These are phyloP conservation scores for Brachymystax lenok DNA, from an alignment of 2,797 vertebrate species.

Conservation along the genomic window DNA sequence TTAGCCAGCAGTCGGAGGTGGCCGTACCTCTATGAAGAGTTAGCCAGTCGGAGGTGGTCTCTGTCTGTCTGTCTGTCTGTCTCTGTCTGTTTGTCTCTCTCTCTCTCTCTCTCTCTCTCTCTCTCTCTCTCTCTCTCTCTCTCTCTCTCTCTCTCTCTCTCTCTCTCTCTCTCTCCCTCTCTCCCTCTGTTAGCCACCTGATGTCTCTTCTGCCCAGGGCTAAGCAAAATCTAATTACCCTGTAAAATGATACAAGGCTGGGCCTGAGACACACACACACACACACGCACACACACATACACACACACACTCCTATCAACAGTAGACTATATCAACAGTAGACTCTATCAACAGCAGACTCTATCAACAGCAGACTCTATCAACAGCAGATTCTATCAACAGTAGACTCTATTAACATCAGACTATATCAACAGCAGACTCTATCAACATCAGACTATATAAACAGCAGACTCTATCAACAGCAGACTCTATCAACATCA, in stretches of 20 bases:
- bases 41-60: slow-evolving; percentile 48
- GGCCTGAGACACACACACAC: slow-evolving; percentile 29
- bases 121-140: background rate
- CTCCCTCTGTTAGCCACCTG: slow-evolving; percentile 16
- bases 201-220: slow-evolving; percentile 30
- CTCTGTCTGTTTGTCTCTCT: slow-evolving; percentile 23
- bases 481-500: background rate
- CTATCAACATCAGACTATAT: no score
- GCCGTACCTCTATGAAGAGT: slow-evolving; percentile 52
- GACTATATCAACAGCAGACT: background rate
- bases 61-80: no score
- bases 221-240: slow-evolving; percentile 53
- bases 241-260: slow-evolving; percentile 53
- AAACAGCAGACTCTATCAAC: background rate
- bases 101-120: background rate
- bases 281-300: background rate
- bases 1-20: slow-evolving; percentile 45
- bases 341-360: no score
- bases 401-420: no score
- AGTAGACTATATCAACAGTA: no score
- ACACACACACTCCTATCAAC: no score
- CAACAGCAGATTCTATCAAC: no score
- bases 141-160: slow-evolving; percentile 8
- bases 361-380: no score
- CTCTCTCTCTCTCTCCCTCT: background rate